These are phyloP conservation scores for Mustela lutreola DNA, from an alignment of 2,113 vertebrate genomes.

Conservation along the genomic window DNA sequence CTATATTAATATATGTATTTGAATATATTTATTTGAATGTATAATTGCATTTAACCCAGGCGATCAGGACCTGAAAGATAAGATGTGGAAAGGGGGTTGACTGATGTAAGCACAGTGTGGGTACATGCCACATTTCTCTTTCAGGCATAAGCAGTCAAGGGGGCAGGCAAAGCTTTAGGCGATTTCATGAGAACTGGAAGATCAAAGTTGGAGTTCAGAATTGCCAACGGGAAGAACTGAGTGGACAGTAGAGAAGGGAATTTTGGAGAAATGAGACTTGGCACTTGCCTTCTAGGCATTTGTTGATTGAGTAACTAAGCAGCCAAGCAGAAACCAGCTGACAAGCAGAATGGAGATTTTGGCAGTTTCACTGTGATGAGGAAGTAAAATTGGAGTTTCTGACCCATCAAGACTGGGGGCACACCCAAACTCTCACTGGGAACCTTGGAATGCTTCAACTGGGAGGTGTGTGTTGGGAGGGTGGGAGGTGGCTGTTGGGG, in stretches of 20 bases:
- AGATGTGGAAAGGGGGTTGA: neutral
- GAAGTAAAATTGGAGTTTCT: neutral
- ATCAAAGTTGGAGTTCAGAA: neutral
- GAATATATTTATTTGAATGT: neutral
- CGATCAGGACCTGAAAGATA: neutral
- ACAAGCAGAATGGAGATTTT: neutral
- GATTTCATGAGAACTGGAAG: neutral
- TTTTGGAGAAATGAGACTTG: neutral
- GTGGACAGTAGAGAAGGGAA: neutral
- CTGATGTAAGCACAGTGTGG: neutral
- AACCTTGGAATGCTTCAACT: neutral
- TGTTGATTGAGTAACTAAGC: neutral
- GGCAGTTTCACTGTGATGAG: neutral
- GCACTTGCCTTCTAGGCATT: neutral
- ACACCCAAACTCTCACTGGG: neutral
- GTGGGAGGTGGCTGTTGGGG: neutral
- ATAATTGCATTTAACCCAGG: neutral
- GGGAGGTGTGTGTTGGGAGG: neutral
- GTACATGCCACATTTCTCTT: neutral
- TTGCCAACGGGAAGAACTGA: neutral
- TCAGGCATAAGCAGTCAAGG: neutral
- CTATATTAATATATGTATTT: neutral
- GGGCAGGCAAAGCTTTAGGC: neutral
- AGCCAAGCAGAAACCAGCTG: neutral
- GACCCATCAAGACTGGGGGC: neutral